Evolutionary conservation across 2,113 vertebrate genomes (phyloP).

Genomic region (Colaptes auratus): DNA sequence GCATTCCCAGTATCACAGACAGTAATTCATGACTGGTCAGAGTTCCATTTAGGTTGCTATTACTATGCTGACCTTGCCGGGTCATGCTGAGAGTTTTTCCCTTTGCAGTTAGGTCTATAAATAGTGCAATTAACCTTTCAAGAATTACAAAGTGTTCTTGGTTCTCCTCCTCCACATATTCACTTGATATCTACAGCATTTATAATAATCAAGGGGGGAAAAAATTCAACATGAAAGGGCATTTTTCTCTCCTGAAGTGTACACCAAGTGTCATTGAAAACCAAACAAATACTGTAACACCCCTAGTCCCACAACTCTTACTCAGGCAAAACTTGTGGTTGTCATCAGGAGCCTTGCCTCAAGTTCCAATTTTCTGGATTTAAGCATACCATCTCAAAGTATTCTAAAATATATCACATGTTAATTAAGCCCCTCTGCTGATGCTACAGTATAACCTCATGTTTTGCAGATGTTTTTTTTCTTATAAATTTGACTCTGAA

Average conservation of each 20-base stretch:
- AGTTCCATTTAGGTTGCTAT: slow-evolving; percentile 80
- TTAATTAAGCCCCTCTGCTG: background rate
- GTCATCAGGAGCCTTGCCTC: background rate
- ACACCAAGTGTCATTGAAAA: background rate
- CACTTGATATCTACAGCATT: slow-evolving; percentile 41
- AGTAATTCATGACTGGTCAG: slow-evolving; percentile 85
- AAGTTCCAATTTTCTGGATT: background rate
- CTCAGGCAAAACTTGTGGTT: background rate
- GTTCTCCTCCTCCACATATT: slow-evolving; percentile 58
- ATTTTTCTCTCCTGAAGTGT: slow-evolving; percentile 15
- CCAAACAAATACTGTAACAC: background rate
- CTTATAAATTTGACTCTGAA: slow-evolving; percentile 16
- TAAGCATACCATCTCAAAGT: background rate
- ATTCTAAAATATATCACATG: background rate
- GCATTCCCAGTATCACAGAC: slow-evolving; percentile 79
- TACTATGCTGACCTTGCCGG: slow-evolving; percentile 74
- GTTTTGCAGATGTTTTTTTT: background rate
- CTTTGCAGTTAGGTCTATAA: slow-evolving; percentile 78
- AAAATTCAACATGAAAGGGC: background rate
- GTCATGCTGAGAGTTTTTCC: slow-evolving; percentile 71
- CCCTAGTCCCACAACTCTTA: background rate
- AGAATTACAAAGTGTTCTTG: slow-evolving; percentile 73
- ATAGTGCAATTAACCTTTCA: slow-evolving; percentile 84
- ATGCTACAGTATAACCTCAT: slow-evolving; percentile 12
- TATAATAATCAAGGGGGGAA: slow-evolving; percentile 14